phyloP scores from a whole-genome alignment of 2,888 invertebrate genomes.

The Polia nebulosa region DNA sequence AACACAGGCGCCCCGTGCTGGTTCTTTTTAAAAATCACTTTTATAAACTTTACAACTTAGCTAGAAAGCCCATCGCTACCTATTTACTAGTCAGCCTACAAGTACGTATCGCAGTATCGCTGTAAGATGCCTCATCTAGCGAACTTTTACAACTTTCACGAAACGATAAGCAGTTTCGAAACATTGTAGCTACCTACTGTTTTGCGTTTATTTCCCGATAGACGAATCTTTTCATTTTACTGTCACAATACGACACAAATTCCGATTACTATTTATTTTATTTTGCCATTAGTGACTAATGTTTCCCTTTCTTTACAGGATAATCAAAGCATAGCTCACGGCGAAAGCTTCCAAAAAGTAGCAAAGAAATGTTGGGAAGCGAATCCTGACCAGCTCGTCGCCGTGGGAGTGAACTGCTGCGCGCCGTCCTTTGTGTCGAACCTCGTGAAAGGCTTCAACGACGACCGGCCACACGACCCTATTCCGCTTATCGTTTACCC shows the following conservation, averaged over 20 bases:
- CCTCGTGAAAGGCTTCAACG: constrained; percentile 87
- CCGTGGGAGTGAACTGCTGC: constrained; percentile 97
- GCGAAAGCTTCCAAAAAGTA: constrained; percentile 94
- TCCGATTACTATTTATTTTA: constrained; percentile 29
- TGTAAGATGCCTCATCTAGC: constrained; percentile 34
- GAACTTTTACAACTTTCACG: constrained; percentile 48
- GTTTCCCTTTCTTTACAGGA: constrained; percentile 76
- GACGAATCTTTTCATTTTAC: constrained; percentile 20
- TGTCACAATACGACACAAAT: constrained; percentile 17
- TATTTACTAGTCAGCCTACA: constrained; percentile 21
- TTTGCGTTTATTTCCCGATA: constrained; percentile 23
- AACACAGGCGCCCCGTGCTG: neutral
- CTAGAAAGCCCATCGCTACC: neutral
- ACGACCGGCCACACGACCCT: constrained; percentile 86
- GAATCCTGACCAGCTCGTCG: constrained; percentile 94
- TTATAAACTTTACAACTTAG: constrained; percentile 29
- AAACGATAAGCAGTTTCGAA: constrained; percentile 48
- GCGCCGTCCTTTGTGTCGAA: constrained; percentile 86
- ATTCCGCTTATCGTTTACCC: constrained; percentile 97
- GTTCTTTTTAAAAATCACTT: constrained; percentile 4
- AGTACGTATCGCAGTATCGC: constrained; percentile 15
- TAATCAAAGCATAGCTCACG: constrained; percentile 93
- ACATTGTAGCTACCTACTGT: constrained; percentile 39
- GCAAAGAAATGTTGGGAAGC: constrained; percentile 93
- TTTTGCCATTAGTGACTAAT: constrained; percentile 21